phyloP scores from a whole-genome alignment of 2,797 vertebrate species.

The Hafferia zeledoni region DNA sequence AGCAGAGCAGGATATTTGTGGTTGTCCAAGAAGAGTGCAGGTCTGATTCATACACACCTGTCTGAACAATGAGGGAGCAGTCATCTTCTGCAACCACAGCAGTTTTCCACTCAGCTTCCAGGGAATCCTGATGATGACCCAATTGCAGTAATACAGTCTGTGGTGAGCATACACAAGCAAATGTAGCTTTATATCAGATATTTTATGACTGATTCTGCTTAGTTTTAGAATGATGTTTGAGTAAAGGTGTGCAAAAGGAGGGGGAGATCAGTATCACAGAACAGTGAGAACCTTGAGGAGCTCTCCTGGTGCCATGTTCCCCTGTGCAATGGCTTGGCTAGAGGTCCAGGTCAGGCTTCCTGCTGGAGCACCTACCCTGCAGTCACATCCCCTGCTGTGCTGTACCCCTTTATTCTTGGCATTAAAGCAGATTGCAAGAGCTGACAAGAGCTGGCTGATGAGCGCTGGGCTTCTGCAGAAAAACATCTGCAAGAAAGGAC shows the following conservation, averaged over 20 bases:
- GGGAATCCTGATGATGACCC: neutral
- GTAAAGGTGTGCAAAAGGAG: neutral
- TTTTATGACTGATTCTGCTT: neutral
- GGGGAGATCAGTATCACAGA: neutral
- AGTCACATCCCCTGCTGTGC: neutral
- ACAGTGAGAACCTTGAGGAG: neutral
- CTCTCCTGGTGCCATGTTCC: neutral
- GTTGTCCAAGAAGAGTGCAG: neutral
- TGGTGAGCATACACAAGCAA: neutral
- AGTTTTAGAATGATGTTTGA: neutral
- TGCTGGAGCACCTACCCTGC: neutral
- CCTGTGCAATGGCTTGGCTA: neutral
- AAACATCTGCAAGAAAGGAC: neutral
- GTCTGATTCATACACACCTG: neutral
- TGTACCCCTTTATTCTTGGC: neutral
- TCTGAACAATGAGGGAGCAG: neutral
- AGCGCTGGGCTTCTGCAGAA: neutral
- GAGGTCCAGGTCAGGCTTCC: neutral
- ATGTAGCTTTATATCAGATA: neutral
- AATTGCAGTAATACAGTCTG: neutral
- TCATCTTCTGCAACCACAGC: constrained; percentile 1
- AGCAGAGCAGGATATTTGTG: neutral
- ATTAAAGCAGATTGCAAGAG: neutral
- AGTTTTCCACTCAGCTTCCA: neutral
- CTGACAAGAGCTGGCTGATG: neutral